Base-by-base conservation (phyloP, 1,140 invertebrate genomes). In the Drosophila ananassae region DNA sequence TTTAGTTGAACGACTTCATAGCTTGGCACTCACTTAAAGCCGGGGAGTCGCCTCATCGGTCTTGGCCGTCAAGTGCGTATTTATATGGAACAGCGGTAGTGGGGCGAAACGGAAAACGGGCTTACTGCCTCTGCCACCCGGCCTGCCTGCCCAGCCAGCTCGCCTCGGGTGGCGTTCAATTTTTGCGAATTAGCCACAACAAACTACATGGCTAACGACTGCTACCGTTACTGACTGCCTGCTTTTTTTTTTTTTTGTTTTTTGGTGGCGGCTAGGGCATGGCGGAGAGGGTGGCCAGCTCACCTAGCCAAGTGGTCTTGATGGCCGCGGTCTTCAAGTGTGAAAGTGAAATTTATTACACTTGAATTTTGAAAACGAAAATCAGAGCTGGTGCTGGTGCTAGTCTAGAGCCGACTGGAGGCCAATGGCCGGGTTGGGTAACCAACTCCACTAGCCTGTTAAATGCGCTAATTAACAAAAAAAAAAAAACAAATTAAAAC, bases 301-400 rank as follows among this genome's bases (percentile, higher is more conserved):
- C 71, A 79, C 73, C 66, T 69, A 63, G 62, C 76, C 57, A 73
- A 60, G 64, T n/a, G 55, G 22, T 67, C 41, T 71, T 78, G 59
- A 82, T 82, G 79, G 79, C 48, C 73, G 66, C 67, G 39, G 57
- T 17, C 17, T 69, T 79, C 63, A 71, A 77, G 63, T 85, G 83
- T 87, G 83, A 87, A 87, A 87, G 83, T 87, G 83, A 87, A 87
- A 87, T 87, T 87, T 87, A 87, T 89, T 83, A 79, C 79, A 77
- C 79, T 79, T 74, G 73, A 73, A 34, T 61, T 64, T 68, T 63
- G 13, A 76, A 80, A 78, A 83, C 71, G 79, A 78, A 87, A 89
- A 76, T 87, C 60, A 78, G 83, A 85, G 80, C 66, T 59, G 78
- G 59, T 17, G 17, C 17, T 17, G 17, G 17, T 17, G 17, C 17